Percentiles rank a stretch among this genome's conserved stretches.
These are phyloP conservation scores for Meriones psammophilus DNA, from an alignment of 2,797 vertebrate species.

Conservation along the genomic window DNA sequence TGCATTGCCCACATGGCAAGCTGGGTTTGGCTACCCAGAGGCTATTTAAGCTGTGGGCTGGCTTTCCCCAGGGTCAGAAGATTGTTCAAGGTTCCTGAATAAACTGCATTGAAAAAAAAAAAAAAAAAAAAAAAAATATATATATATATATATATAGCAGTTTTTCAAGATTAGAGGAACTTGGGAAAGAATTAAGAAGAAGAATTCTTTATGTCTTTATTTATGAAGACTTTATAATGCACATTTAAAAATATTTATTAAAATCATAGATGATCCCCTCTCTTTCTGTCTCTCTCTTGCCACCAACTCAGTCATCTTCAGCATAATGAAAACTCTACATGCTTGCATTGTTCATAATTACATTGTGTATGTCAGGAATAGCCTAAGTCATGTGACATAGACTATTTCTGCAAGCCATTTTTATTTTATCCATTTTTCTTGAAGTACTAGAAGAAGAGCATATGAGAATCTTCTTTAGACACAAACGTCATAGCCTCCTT, in stretches of 20 bases:
- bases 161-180: neutral
- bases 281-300: neutral
- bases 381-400: neutral
- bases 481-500: neutral
- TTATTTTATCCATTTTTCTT: neutral
- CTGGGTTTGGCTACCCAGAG: too few species aligned
- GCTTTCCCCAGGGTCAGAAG: too few species aligned
- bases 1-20: too few species aligned
- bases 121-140: too few species aligned
- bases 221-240: neutral
- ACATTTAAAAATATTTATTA: neutral
- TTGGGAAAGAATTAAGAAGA: neutral
- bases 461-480: slow-evolving; percentile 8
- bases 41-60: too few species aligned
- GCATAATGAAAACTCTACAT: neutral
- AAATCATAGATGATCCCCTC: neutral
- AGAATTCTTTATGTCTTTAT: too few species aligned
- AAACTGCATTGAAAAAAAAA: too few species aligned
- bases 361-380: neutral
- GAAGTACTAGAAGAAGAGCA: neutral
- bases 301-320: neutral
- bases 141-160: too few species aligned
- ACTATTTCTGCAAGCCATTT: neutral
- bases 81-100: too few species aligned
- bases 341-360: too few species aligned